phyloP scores from a whole-genome alignment of 2,113 vertebrate species.

The Megaceryle maxima region DNA sequence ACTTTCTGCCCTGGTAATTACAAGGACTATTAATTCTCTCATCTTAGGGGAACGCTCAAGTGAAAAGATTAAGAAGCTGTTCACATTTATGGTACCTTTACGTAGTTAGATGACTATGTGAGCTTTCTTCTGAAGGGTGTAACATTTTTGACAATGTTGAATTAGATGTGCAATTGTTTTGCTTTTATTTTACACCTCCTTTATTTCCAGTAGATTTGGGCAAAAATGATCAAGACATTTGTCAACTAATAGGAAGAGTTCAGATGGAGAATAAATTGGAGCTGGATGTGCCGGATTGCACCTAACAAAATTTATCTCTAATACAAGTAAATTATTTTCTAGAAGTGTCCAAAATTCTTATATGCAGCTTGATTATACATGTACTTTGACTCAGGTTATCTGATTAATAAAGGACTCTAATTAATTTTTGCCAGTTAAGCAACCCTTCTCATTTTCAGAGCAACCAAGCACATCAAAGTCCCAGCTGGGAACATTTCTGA shows the following conservation, averaged over 20 bases:
- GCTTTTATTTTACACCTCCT: not conserved
- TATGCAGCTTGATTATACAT: not conserved
- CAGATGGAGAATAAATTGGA: not conserved
- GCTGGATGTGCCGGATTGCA: not conserved
- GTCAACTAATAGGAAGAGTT: not conserved
- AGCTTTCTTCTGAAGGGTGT: not conserved
- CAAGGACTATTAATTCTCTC: constrained; percentile 3
- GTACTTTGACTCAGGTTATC: not conserved
- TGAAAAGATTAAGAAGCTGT: constrained; percentile 5
- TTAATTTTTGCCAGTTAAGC: not conserved
- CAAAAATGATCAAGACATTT: not conserved
- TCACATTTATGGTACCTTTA: not conserved
- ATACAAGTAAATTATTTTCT: not conserved
- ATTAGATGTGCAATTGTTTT: not conserved
- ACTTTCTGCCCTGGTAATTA: constrained; percentile 19
- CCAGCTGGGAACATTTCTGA: constrained; percentile 22
- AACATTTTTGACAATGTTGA: not conserved
- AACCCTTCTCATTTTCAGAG: constrained; percentile 3
- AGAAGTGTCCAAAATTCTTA: not conserved
- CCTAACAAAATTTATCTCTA: not conserved
- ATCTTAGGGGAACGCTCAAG: not conserved
- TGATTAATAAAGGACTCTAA: not conserved
- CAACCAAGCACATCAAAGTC: not conserved
- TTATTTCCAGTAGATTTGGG: not conserved
- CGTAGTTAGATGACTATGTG: not conserved